Percentiles rank a stretch among this genome's conserved stretches.
Evolutionary conservation across 2,888 invertebrate species (phyloP).

Genomic region (Acleris emargana): DNA sequence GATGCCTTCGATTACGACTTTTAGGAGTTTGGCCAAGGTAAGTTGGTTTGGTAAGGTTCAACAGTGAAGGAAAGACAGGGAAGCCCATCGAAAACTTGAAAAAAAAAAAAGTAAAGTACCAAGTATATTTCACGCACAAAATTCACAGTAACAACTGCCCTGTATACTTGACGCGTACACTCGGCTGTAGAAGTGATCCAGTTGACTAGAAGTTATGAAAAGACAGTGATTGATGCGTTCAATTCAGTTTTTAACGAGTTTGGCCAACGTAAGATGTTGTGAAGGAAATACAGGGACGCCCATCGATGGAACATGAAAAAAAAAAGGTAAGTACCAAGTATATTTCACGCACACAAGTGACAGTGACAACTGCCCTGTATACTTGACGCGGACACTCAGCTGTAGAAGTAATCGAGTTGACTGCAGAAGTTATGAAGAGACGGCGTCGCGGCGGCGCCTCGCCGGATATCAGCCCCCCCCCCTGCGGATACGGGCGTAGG

Average conservation of each 20-base stretch:
- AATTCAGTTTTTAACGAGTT: too few species aligned
- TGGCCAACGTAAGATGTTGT: too few species aligned
- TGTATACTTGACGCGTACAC: constrained; percentile 30
- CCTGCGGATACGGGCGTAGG: constrained; percentile 64
- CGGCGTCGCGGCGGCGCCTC: constrained; percentile 71
- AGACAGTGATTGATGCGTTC: too few species aligned
- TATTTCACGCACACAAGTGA: neutral
- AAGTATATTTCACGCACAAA: too few species aligned
- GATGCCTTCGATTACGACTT: too few species aligned
- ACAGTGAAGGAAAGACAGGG: too few species aligned
- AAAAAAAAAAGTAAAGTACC: too few species aligned
- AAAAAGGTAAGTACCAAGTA: too few species aligned
- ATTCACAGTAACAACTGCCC: neutral
- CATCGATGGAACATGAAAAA: too few species aligned
- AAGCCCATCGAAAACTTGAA: too few species aligned
- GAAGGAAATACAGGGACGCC: too few species aligned
- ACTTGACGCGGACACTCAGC: constrained; percentile 31
- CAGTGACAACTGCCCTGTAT: constrained; percentile 6
- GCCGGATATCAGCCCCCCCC: constrained; percentile 65
- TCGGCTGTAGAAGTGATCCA: constrained; percentile 66
- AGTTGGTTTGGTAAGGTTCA: constrained; percentile 51
- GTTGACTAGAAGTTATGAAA: constrained; percentile 79
- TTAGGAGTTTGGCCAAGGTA: too few species aligned
- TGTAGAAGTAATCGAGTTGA: constrained; percentile 74
- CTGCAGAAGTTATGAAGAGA: constrained; percentile 78